Evolutionary conservation across 2,797 vertebrate genomes (phyloP).

Genomic region (Picus viridis): DNA sequence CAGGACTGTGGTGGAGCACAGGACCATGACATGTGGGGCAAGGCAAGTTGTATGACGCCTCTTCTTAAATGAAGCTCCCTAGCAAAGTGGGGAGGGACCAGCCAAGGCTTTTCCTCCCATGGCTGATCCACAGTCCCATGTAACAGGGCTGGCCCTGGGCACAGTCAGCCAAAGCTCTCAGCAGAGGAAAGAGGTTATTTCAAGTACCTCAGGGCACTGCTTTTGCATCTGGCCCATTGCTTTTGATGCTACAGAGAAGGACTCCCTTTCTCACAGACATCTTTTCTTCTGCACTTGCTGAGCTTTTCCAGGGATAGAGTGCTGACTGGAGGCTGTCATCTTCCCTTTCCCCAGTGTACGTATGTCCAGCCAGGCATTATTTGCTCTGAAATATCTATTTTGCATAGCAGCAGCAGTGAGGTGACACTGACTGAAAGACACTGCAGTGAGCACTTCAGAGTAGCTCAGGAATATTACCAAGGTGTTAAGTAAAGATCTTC

Average conservation of each 20-base stretch:
- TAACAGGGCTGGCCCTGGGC: background rate
- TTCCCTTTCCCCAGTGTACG: background rate
- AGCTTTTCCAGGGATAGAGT: background rate
- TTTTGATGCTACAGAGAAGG: background rate
- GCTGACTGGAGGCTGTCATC: too few species aligned
- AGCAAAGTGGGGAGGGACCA: background rate
- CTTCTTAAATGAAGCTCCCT: background rate
- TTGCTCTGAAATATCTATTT: background rate
- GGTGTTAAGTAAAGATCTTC: background rate
- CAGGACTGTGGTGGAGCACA: too few species aligned
- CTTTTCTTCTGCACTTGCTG: background rate
- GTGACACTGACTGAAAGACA: background rate
- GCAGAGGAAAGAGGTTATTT: background rate
- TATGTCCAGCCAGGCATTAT: background rate
- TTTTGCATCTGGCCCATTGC: background rate
- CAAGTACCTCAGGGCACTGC: background rate
- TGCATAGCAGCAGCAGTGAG: background rate
- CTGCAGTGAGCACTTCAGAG: background rate
- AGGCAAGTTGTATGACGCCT: background rate
- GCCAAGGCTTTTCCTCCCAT: background rate
- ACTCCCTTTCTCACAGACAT: background rate
- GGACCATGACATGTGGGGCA: accelerated
- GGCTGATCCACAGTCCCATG: accelerated
- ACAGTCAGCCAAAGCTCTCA: background rate
- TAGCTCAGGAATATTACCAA: background rate